A percentile compares a stretch with the other conserved stretches of the same genome.
phyloP scores from a whole-genome alignment of 1,140 invertebrate genomes.

The Drosophila bifasciata region DNA sequence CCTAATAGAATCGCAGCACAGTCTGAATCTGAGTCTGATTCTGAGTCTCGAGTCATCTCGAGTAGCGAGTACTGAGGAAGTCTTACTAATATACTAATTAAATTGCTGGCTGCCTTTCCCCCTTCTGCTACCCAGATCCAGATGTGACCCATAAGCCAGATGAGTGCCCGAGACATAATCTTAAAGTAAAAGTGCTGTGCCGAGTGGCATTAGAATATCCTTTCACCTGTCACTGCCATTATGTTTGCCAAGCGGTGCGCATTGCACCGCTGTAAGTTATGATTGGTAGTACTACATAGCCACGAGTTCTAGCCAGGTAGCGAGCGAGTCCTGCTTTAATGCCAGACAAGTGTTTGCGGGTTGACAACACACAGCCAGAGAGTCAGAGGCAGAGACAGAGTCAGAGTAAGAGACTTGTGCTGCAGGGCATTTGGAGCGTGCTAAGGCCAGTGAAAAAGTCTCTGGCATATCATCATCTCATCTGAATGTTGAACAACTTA shows the following conservation, averaged over 20 bases:
- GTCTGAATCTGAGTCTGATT: too few relatives aligned
- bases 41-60: slow-evolving; percentile 2
- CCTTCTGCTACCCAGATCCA: slow-evolving; percentile 10
- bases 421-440: slow-evolving; percentile 51
- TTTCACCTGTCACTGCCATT: slow-evolving; percentile 48
- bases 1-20: slow-evolving; percentile 43
- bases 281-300: slow-evolving; percentile 27
- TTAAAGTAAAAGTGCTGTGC: slow-evolving; percentile 53
- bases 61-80: slow-evolving; percentile 12
- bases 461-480: slow-evolving; percentile 49
- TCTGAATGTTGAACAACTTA: slow-evolving; percentile 29
- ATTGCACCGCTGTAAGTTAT: slow-evolving; percentile 25
- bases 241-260: slow-evolving; percentile 33
- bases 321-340: slow-evolving; percentile 35
- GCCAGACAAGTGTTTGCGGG: slow-evolving; percentile 27
- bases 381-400: too few relatives aligned
- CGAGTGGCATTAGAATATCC: slow-evolving; percentile 24
- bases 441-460: slow-evolving; percentile 19
- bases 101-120: slow-evolving; percentile 56
- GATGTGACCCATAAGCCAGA: slow-evolving; percentile 27
- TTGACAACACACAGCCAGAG: slow-evolving; percentile 20
- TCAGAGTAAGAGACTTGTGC: too few relatives aligned
- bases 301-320: slow-evolving; percentile 12
- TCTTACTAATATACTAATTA: slow-evolving; percentile 66
- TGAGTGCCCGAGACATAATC: slow-evolving; percentile 49